Percentiles rank a stretch among this genome's conserved stretches.
Conservation (phyloP, 2,888 invertebrate genomes). For the Scaptomyza reducta region DNA sequence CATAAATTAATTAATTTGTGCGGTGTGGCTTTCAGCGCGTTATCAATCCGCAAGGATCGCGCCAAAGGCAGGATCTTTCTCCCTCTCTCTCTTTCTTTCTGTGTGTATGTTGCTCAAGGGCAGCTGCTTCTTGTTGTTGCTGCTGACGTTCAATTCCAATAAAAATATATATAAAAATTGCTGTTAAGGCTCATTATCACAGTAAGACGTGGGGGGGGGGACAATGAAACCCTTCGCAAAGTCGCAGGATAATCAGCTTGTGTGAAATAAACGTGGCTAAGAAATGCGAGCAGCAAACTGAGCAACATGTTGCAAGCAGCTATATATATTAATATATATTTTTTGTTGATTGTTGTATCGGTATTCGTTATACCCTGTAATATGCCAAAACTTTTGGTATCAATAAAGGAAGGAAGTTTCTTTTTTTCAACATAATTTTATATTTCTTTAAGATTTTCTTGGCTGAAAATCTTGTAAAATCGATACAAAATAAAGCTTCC, state of each 20-base stretch:
- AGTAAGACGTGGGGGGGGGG: background rate
- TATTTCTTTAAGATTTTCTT: too few species aligned
- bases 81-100: background rate
- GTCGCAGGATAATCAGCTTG: slow-evolving; percentile 63
- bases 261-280: slow-evolving; percentile 28
- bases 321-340: slow-evolving; percentile 9
- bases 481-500: too few species aligned
- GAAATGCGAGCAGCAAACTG: slow-evolving; percentile 29
- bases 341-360: slow-evolving; percentile 11
- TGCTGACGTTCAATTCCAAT: slow-evolving; percentile 48
- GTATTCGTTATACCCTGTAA: slow-evolving; percentile 12
- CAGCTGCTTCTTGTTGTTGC: slow-evolving; percentile 66
- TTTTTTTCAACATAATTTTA: too few species aligned
- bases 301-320: slow-evolving; percentile 60
- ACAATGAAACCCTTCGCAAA: background rate
- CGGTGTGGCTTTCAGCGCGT: slow-evolving; percentile 78
- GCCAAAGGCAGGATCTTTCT: slow-evolving; percentile 36
- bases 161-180: slow-evolving; percentile 65
- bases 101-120: slow-evolving; percentile 47
- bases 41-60: slow-evolving; percentile 68
- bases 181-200: slow-evolving; percentile 81
- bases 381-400: background rate
- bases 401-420: background rate
- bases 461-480: too few species aligned
- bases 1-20: slow-evolving; percentile 84